Percentiles rank a stretch among this genome's conserved stretches.
Conservation (phyloP, 37 sponge, comb jelly and placozoan species). For the Diacarnus erythraeanus region DNA sequence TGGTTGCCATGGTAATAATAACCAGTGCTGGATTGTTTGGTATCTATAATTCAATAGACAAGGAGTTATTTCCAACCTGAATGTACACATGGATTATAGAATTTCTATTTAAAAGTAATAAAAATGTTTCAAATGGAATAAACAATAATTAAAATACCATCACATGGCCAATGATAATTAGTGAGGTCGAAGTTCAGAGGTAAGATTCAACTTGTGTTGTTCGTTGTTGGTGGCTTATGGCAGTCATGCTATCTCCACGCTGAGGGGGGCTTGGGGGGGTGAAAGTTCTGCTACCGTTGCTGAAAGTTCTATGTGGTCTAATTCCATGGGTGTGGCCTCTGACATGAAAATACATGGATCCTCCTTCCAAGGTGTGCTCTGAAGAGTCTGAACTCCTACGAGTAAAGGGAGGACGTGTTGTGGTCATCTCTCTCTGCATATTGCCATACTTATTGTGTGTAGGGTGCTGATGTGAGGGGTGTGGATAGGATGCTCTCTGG, state of each 20-base stretch:
- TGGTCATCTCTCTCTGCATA: not conserved
- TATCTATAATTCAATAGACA: not conserved
- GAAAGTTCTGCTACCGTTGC: not conserved
- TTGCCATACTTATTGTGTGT: not conserved
- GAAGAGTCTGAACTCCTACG: not conserved
- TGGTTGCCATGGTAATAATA: not conserved
- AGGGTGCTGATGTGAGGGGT: not conserved
- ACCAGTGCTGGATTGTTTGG: conserved; percentile 1
- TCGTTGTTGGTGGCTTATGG: not conserved
- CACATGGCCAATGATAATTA: not conserved
- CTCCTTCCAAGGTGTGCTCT: not conserved
- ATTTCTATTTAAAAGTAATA: not conserved
- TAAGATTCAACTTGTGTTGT: not conserved
- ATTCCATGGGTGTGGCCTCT: not conserved
- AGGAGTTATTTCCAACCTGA: not conserved
- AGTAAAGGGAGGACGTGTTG: not conserved
- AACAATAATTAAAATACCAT: not conserved
- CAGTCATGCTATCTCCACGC: not conserved
- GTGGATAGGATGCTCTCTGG: not conserved
- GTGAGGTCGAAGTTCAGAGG: not conserved
- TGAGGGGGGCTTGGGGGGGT: not conserved
- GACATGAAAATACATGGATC: not conserved
- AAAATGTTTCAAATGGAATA: not conserved
- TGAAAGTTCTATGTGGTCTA: not conserved
- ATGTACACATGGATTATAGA: not conserved